These are phyloP conservation scores for Callimorpha dominula DNA, from an alignment of 2,888 invertebrate genomes.

Conservation along the genomic window DNA sequence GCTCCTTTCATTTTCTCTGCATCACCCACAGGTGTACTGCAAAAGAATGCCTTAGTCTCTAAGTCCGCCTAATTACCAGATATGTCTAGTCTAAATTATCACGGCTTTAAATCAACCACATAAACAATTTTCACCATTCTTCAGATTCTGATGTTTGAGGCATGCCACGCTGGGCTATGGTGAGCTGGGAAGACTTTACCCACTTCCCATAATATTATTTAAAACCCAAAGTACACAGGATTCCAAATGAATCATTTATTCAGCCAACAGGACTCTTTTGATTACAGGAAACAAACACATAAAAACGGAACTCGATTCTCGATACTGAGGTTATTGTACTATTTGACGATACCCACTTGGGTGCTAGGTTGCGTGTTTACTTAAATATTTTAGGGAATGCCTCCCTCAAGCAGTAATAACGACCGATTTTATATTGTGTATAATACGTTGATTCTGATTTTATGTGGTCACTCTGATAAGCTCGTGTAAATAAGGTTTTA, in stretches of 20 bases:
- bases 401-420: conserved; percentile 29
- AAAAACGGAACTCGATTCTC: background rate
- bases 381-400: conserved; percentile 37
- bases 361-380: conserved; percentile 11
- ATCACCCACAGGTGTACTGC: too few relatives aligned
- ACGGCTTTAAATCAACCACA: too few relatives aligned
- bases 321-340: conserved; percentile 23
- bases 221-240: background rate
- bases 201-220: background rate
- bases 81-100: too few relatives aligned
- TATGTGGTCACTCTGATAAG: conserved; percentile 46
- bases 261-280: background rate
- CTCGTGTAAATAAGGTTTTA: conserved; percentile 43
- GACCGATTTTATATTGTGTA: conserved; percentile 57
- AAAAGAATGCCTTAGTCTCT: too few relatives aligned
- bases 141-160: too few relatives aligned
- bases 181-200: too few relatives aligned
- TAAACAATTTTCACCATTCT: too few relatives aligned
- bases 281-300: conserved; percentile 5
- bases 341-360: conserved; percentile 22
- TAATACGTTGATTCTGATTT: conserved; percentile 52
- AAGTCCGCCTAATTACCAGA: too few relatives aligned
- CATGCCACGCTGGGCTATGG: too few relatives aligned
- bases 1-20: too few relatives aligned
- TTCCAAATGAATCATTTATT: too few relatives aligned